These are phyloP conservation scores for Tretioscincus oriximinensis DNA, from an alignment of 2,113 vertebrate species.

Conservation along the genomic window DNA sequence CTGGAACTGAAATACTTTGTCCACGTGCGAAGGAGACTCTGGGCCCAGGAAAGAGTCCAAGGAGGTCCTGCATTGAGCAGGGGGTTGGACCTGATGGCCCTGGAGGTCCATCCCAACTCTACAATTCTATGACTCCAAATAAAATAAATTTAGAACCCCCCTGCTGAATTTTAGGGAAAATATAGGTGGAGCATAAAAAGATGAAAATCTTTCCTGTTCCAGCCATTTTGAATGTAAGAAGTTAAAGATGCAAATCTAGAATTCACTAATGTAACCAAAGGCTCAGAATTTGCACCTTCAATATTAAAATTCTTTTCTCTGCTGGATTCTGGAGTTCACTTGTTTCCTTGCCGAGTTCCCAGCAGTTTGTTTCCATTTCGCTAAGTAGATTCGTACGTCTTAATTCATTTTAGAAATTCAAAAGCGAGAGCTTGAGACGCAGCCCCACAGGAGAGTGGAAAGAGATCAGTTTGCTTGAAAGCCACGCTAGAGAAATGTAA, in stretches of 20 bases:
- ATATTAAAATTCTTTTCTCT: neutral
- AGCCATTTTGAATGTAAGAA: neutral
- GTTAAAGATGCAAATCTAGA: neutral
- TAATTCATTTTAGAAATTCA: neutral
- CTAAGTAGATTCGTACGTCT: neutral
- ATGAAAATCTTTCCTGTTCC: neutral
- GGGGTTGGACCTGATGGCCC: no score
- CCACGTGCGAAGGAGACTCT: no score
- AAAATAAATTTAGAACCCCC: no score
- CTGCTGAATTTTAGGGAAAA: neutral
- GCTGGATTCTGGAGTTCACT: neutral
- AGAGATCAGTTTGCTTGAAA: neutral
- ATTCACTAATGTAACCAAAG: neutral
- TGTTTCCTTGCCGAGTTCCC: neutral
- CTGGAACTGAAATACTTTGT: no score
- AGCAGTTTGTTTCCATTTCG: neutral
- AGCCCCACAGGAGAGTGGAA: neutral
- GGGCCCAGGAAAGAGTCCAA: no score
- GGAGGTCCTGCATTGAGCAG: no score
- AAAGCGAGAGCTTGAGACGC: neutral
- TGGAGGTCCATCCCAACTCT: no score
- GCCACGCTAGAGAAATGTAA: slow-evolving; percentile 11
- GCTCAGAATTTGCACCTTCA: neutral
- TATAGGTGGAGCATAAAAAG: neutral
- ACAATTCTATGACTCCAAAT: no score